phyloP scores from a whole-genome alignment of 2,113 vertebrate species.

The Cebus imitator region DNA sequence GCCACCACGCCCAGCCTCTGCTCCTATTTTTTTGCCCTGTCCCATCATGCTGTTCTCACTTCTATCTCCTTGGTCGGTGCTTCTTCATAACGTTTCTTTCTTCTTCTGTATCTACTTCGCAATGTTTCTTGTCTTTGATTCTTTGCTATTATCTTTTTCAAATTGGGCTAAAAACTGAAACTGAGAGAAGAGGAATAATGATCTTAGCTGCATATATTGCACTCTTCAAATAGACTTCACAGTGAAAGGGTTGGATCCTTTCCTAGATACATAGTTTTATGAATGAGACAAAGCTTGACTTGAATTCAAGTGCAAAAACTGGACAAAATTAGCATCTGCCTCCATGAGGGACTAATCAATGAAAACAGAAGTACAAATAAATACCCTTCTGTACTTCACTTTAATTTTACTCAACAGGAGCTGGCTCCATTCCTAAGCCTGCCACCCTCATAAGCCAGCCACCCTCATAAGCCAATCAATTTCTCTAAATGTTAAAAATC shows the following conservation, averaged over 20 bases:
- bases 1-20: too few relatives aligned
- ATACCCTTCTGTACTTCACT: background rate
- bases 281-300: background rate
- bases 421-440: background rate
- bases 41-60: background rate
- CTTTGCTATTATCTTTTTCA: background rate
- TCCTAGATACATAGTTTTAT: background rate
- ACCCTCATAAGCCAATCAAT: background rate
- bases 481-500: background rate
- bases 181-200: background rate
- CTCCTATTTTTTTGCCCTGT: background rate
- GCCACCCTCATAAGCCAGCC: background rate
- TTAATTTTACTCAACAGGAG: background rate
- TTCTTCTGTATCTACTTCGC: background rate
- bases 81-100: background rate
- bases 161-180: background rate
- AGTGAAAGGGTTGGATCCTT: background rate
- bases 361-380: background rate
- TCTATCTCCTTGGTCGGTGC: background rate
- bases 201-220: background rate
- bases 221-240: background rate
- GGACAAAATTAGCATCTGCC: background rate
- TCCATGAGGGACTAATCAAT: background rate
- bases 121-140: background rate
- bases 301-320: background rate